phyloP scores from a whole-genome alignment of 2,113 vertebrate genomes.

The Lanius collurio region DNA sequence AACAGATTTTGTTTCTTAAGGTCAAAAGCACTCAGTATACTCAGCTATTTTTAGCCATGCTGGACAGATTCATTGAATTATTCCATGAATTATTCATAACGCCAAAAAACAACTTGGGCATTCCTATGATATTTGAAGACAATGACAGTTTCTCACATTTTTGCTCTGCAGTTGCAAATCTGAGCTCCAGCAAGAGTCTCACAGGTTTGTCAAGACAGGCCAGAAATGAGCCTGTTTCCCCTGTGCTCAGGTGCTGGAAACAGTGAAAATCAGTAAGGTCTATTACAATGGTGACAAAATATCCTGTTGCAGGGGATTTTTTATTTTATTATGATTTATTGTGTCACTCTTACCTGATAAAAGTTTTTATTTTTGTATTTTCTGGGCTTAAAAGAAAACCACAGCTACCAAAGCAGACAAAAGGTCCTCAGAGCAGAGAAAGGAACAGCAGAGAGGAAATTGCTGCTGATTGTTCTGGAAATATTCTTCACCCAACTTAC shows the following conservation, averaged over 20 bases:
- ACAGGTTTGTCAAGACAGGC: background rate
- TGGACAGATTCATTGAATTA: conserved; percentile 34
- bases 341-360: background rate
- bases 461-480: conserved; percentile 53
- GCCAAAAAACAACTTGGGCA: background rate
- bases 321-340: background rate
- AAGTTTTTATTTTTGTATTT: background rate
- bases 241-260: background rate
- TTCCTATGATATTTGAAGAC: conserved; percentile 35
- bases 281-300: background rate
- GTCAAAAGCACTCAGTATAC: conserved; percentile 9
- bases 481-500: conserved; percentile 29
- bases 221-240: background rate
- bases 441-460: conserved; percentile 44
- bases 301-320: background rate
- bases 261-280: background rate
- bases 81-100: conserved; percentile 62
- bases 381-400: background rate
- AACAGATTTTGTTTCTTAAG: conserved; percentile 25
- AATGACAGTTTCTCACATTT: conserved; percentile 34
- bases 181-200: background rate
- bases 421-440: background rate
- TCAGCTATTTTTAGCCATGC: conserved; percentile 58
- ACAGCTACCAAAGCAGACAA: conserved; percentile 8
- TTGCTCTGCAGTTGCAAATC: background rate